Base-by-base conservation (phyloP, 2,888 invertebrate species). In the Thyatira batis region DNA sequence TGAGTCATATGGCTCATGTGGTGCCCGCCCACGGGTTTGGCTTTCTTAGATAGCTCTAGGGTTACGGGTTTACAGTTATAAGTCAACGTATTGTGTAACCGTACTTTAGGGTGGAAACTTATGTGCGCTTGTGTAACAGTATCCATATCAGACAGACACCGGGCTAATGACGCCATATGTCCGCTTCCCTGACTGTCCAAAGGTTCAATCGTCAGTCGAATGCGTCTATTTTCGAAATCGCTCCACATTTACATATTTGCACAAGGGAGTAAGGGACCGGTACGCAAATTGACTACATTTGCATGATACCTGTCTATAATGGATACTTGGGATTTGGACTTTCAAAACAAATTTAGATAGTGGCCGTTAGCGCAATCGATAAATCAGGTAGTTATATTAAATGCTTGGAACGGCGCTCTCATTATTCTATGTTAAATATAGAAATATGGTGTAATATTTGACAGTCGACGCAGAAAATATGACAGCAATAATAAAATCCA, bases 161-260 rank as follows among this genome's bases (percentile, higher is more conserved):
- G 58, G 65, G 60, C 62, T 69, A 73, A 74, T 73, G 67, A 69
- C 62, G 70, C 71, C 76, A 73, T 75, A 66, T 77, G 71, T 67
- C 67, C 59, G 50, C 58, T 57, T 59, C 65, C 54, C 60, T 53
- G 59, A 51, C 53, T 59, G 45, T 49, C 50, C 27, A 17, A 28
- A 27, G 48, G 17, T 58, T 51, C 51, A 57, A 45, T 61, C 54
- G 62, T 67, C 67, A 61, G 54, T 57, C 45, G 67, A 63, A 63
- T 65, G 56, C 61, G 56, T 67, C 67, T 70, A 75, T 74, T 73
- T 69, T 62, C 67, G 56, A 70, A 69, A 69, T 67, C 61, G 64
- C 58, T 67, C 66, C 53, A 67, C 58, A 78, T 76, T 77, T 68
- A 64, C 77, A 75, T 71, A 73, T 62, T 61, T 62, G 65, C 56